These are phyloP conservation scores for Rotaria macrura DNA, from an alignment of 2,888 invertebrate species.

Conservation along the genomic window DNA sequence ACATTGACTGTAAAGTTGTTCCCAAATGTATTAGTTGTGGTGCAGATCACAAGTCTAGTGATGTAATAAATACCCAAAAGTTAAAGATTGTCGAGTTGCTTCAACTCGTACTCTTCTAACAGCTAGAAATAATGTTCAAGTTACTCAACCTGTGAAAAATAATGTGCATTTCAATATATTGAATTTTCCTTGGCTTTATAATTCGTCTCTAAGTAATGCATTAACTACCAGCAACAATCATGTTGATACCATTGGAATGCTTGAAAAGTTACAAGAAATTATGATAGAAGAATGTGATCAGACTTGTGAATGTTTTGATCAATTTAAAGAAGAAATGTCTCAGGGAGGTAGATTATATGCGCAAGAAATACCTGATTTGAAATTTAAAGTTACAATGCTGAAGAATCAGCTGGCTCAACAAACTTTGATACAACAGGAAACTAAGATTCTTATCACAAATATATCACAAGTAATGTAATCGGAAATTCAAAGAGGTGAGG, in stretches of 20 bases:
- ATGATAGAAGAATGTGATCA: background rate
- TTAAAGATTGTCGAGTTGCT: background rate
- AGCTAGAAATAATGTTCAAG: too few species aligned
- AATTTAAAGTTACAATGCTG: background rate
- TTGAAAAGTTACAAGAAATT: background rate
- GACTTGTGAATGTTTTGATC: background rate
- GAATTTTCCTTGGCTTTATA: too few species aligned
- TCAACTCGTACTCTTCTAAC: too few species aligned
- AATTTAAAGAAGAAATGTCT: background rate
- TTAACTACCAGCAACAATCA: too few species aligned
- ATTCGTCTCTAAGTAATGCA: too few species aligned
- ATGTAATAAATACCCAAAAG: background rate
- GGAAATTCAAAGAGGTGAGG: background rate
- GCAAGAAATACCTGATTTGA: background rate
- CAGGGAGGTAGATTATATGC: too few species aligned
- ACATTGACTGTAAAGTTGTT: too few species aligned
- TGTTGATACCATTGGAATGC: background rate
- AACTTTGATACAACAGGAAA: too few species aligned
- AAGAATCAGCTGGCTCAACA: background rate
- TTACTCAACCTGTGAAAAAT: background rate
- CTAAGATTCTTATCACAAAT: too few species aligned
- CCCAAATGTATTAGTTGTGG: background rate
- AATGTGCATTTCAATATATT: background rate
- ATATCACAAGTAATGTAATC: background rate
- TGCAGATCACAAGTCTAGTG: background rate